Base-by-base conservation (phyloP, 2,888 invertebrate genomes). In the Apoda limacodes region DNA sequence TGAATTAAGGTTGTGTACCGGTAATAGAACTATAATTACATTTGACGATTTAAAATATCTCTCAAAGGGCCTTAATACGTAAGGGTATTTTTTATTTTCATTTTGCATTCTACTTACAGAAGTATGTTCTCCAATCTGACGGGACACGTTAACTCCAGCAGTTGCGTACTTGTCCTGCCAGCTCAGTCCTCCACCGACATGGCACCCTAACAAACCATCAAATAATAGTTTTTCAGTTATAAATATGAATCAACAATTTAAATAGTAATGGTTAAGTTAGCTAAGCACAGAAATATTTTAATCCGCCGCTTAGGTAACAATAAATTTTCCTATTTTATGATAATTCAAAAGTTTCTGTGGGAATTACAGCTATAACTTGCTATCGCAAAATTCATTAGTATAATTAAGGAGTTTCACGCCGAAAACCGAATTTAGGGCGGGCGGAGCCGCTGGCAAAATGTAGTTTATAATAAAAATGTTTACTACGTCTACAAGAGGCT, bases 101-200 rank as follows among this genome's bases (percentile, higher is more conserved):
- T n/a, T n/a, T n/a, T n/a, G n/a, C 23, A 13, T 15, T 15, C 3
- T 29, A 50, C 64, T 62, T 32, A 71, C 71, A 11, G 58, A 60
- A 35, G 57, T 52, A 1, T 52, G 50, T 2, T 60, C 60, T 25
- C 63, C 64, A 1, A 69, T 52, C 37, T 59, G 53, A 30, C 50
- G 58, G 42, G 51, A 64, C 6, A 62, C 34, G 22, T 69, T 70
- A 0, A 71, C 21, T 1, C 55, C 51, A 0, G 63, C 62, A 1
- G 55, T 52, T 1, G 65, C 56, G 23, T 60, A 56, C 1, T 57
- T 44, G 28, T 64, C 56, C 22, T 60, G 47, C 62, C 65, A 72
- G 42, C 61, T 52, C 0, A 72, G 43, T 0, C 50, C 51, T 1
- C 64, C 66, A 0, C 71, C 71, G 2, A 64, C 25, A 9, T 52